Evolutionary conservation across 1,140 invertebrate species (phyloP).

Genomic region (Zaprionus camerounensis): DNA sequence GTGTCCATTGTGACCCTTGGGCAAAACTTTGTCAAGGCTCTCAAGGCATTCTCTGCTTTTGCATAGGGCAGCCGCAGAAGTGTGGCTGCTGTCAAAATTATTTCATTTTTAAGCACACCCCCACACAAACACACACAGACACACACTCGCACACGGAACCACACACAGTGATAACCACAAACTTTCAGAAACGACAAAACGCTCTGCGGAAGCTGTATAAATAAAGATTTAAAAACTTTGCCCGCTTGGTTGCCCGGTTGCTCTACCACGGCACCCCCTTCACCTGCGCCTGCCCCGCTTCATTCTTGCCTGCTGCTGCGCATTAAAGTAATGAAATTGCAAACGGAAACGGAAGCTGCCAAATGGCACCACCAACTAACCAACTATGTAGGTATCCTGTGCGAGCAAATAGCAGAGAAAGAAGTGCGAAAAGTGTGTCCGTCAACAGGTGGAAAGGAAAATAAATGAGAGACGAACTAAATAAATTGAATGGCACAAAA

Average conservation of each 20-base stretch:
- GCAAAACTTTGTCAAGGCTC: slow-evolving; percentile 54
- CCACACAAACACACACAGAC: slow-evolving; percentile 11
- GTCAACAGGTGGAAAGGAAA: background rate
- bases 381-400: slow-evolving; percentile 10
- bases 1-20: slow-evolving; percentile 36
- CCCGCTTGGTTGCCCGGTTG: slow-evolving; percentile 14
- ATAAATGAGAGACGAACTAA: background rate
- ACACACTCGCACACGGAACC: slow-evolving; percentile 1
- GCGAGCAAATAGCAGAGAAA: background rate
- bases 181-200: slow-evolving; percentile 54
- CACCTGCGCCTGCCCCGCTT: background rate
- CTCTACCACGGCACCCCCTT: background rate
- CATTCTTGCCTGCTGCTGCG: slow-evolving; percentile 11
- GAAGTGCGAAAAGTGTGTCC: background rate
- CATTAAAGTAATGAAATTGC: slow-evolving; percentile 78
- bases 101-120: slow-evolving; percentile 57
- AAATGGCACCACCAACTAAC: slow-evolving; percentile 50
- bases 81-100: slow-evolving; percentile 72
- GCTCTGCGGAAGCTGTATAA: slow-evolving; percentile 73
- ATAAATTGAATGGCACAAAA: no score
- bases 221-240: slow-evolving; percentile 80
- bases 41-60: slow-evolving; percentile 58
- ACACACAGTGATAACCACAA: slow-evolving; percentile 44
- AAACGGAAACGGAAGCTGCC: slow-evolving; percentile 59
- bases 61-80: slow-evolving; percentile 50